Percentiles rank a stretch among this genome's conserved stretches.
phyloP scores from a whole-genome alignment of 2,113 vertebrate species.

The Sturnira hondurensis region DNA sequence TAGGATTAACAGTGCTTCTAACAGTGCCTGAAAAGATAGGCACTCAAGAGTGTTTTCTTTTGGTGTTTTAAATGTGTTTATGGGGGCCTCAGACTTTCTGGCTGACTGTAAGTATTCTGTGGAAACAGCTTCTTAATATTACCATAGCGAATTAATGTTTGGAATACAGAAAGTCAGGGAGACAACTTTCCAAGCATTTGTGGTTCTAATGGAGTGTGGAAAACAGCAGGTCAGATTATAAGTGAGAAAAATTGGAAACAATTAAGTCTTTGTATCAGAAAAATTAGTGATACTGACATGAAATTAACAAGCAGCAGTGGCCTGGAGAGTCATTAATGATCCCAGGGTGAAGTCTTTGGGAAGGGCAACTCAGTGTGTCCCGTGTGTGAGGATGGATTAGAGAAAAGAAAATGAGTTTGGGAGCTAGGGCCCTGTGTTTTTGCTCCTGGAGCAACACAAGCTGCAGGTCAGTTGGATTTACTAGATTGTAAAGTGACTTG shows the following conservation, averaged over 20 bases:
- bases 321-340: neutral
- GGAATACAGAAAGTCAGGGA: neutral
- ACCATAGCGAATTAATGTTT: neutral
- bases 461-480: neutral
- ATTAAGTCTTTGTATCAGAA: neutral
- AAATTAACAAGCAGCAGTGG: neutral
- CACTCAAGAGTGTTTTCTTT: neutral
- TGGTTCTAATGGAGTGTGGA: neutral
- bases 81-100: neutral
- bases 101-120: neutral
- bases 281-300: neutral
- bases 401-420: neutral
- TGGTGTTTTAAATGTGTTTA: neutral
- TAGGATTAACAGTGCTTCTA: neutral
- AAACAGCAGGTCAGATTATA: neutral
- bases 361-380: neutral
- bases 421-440: neutral
- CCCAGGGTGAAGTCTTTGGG: neutral
- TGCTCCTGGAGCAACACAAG: neutral
- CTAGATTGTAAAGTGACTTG: neutral
- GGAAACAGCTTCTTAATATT: neutral
- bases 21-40: neutral
- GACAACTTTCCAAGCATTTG: neutral
- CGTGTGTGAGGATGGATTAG: neutral
- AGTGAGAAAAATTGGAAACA: neutral